Conservation (phyloP, 2,888 invertebrate species). For the Cerastis leucographa region DNA sequence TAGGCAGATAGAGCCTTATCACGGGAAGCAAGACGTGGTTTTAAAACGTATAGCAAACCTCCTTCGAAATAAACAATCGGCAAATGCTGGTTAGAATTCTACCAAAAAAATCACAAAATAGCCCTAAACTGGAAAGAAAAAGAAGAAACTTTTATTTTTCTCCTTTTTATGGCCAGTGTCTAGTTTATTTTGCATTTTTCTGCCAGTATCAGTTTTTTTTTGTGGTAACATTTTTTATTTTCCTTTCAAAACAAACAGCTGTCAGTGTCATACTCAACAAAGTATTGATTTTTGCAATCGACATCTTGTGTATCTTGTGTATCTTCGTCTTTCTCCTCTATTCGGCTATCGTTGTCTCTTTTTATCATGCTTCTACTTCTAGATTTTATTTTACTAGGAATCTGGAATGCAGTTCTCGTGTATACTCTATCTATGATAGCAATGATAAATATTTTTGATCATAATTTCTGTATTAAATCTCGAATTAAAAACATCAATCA, state of each 20-base stretch:
- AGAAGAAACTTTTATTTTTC: not conserved
- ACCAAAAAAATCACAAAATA: not conserved
- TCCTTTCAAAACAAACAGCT: not conserved
- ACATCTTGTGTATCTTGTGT: not conserved
- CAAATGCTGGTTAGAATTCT: not conserved
- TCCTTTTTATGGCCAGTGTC: not conserved
- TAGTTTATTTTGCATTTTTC: not conserved
- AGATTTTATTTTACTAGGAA: not conserved
- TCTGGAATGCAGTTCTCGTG: slow-evolving; percentile 12
- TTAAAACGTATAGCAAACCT: not conserved
- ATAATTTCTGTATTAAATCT: slow-evolving; percentile 14
- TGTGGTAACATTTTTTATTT: not conserved
- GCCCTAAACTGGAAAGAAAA: not conserved
- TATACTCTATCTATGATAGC: not conserved
- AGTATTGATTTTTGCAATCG: slow-evolving; percentile 26
- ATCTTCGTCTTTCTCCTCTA: slow-evolving; percentile 4
- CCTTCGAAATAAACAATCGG: not conserved
- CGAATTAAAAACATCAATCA: not conserved
- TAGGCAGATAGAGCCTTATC: too few relatives aligned
- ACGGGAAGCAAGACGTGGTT: not conserved
- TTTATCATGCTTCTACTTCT: not conserved
- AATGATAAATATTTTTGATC: not conserved
- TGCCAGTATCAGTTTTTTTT: not conserved
- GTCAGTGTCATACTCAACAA: slow-evolving; percentile 29
- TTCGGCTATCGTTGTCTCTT: slow-evolving; percentile 1